phyloP scores from a whole-genome alignment of 2,888 invertebrate species.

The Boloria selene region DNA sequence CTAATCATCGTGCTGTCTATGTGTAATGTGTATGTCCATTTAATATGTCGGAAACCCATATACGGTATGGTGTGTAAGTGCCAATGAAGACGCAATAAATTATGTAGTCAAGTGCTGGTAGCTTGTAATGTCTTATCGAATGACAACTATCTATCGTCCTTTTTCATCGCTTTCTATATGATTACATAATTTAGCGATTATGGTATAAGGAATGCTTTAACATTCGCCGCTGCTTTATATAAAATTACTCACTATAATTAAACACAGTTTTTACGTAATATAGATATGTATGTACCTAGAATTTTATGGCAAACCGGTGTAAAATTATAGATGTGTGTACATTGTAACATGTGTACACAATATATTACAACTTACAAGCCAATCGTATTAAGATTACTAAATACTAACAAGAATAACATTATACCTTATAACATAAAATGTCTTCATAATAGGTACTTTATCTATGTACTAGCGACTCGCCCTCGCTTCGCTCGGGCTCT shows the following conservation, averaged over 20 bases:
- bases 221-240: constrained; percentile 1
- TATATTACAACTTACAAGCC: too few species aligned
- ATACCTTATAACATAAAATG: too few species aligned
- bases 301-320: too few species aligned
- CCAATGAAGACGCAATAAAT: constrained; percentile 32
- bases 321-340: too few species aligned
- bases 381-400: too few species aligned
- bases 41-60: constrained; percentile 40
- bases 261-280: neutral
- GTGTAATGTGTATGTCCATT: constrained; percentile 17
- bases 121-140: constrained; percentile 20
- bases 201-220: constrained; percentile 5
- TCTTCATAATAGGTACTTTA: too few species aligned
- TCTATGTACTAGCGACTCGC: too few species aligned
- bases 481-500: too few species aligned
- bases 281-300: too few species aligned
- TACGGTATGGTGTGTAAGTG: constrained; percentile 31
- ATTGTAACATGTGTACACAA: too few species aligned
- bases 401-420: too few species aligned
- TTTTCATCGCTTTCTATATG: constrained; percentile 22
- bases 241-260: neutral
- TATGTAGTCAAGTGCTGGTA: constrained; percentile 16
- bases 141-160: constrained; percentile 2
- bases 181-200: constrained; percentile 18
- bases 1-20: neutral